phyloP scores from a whole-genome alignment of 2,888 invertebrate genomes.

The Phortica magna region DNA sequence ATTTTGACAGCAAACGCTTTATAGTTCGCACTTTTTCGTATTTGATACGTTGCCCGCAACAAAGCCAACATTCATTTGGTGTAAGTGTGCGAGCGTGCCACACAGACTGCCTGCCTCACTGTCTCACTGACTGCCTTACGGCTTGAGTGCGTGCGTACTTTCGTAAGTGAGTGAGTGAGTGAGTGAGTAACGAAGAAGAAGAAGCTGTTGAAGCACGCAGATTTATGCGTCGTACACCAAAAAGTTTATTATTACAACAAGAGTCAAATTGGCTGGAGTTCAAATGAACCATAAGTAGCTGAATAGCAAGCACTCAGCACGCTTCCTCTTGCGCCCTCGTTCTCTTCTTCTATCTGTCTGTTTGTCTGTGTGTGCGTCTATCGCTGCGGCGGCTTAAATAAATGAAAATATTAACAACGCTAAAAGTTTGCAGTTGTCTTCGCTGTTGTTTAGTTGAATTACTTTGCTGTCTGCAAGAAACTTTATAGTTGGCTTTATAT shows the following conservation, averaged over 20 bases:
- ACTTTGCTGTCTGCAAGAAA: constrained; percentile 9
- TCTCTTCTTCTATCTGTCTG: too few species aligned
- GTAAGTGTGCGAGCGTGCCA: background rate
- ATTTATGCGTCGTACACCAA: constrained; percentile 12
- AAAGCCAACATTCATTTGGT: background rate
- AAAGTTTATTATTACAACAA: background rate
- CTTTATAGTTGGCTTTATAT: constrained; percentile 40
- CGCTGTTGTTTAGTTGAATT: background rate
- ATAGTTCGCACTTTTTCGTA: constrained; percentile 15
- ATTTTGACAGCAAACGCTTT: constrained; percentile 38
- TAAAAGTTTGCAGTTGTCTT: background rate
- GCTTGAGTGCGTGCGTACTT: background rate
- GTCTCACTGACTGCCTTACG: background rate
- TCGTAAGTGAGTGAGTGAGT: background rate
- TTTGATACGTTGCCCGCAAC: background rate
- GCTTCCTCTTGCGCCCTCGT: too few species aligned
- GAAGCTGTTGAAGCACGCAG: background rate
- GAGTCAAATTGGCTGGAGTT: background rate
- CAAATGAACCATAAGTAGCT: constrained; percentile 5
- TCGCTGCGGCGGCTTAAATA: background rate
- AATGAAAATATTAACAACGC: background rate
- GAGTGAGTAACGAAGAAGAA: too few species aligned
- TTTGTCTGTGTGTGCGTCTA: too few species aligned
- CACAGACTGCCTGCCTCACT: background rate
- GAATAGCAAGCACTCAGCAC: background rate